Evolutionary conservation across 2,113 vertebrate genomes (phyloP), one percentile per base, ranked within the genome.

Genomic region (Mirounga angustirostris): DNA sequence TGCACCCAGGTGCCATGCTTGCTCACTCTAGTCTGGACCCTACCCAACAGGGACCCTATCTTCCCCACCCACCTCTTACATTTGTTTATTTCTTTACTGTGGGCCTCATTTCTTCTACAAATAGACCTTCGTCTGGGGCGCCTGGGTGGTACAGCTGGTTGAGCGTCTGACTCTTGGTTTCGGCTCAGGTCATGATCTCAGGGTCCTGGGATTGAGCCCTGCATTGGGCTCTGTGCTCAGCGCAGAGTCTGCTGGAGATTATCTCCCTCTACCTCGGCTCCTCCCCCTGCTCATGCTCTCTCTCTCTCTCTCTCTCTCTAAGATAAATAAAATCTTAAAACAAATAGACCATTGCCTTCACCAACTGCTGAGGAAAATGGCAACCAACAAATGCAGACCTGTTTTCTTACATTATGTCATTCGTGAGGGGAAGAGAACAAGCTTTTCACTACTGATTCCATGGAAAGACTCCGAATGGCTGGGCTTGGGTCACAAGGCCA

Each of bases 11-110:
- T 6, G 24, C 22, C 24, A 59, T 7, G 1, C 18, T 50, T 58
- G 18, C 50, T 28, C 33, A 3, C 16, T 18, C 46, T 11, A 6
- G 22, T 8, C 26, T 3, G 0, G 7, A 7, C 5, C 22, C 54
- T 36, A 14, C 52, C n/a, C 71, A 22, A 1, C 13, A 52, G 15
- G 54, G n/a, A 24, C 33, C 28, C 9, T 10, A 11, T 46, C 73
- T 50, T 46, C 73, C n/a, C 40, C 15, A 50, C 15, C 24, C 2
- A 43, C 58, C 40, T 24, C 36, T 59, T 2, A 36, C 0, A 12
- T 40, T 43, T 69, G 6, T 28, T n/a, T 59, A 12, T 13, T 19
- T 52, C 14, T 28, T 78, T 19, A 19, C 18, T 16, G 16, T 2
- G 15, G 33, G 13, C 40, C 12, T 63, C 63, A 8, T 40, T 90